Evolutionary conservation across 2,797 vertebrate species (phyloP).

Genomic region (Lepus oiostolus): DNA sequence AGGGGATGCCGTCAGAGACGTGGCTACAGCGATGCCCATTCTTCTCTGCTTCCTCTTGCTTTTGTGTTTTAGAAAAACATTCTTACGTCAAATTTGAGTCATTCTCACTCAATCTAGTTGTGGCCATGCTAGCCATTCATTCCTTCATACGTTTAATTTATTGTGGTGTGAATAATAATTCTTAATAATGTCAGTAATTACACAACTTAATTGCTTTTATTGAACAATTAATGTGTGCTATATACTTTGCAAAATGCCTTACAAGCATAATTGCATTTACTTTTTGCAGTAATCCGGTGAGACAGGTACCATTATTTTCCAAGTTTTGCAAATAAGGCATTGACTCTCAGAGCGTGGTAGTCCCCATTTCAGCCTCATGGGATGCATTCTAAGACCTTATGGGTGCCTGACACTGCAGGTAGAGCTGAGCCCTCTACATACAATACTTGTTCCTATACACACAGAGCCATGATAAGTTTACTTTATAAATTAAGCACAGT

Average conservation of each 20-base stretch:
- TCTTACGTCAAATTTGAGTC: constrained; percentile 15
- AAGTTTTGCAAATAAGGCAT: neutral
- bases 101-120: constrained; percentile 3
- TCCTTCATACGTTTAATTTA: constrained; percentile 17
- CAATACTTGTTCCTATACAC: neutral
- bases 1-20: neutral
- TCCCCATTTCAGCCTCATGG: neutral
- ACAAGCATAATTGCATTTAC: neutral
- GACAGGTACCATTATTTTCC: neutral
- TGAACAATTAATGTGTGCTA: neutral
- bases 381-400: neutral
- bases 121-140: neutral
- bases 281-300: neutral
- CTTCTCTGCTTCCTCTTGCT: neutral
- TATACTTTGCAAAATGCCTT: constrained; percentile 45
- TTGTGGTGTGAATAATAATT: neutral
- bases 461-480: neutral
- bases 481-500: neutral
- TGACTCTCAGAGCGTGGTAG: neutral
- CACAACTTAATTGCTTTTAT: constrained; percentile 40
- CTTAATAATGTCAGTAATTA: constrained; percentile 25
- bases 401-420: neutral
- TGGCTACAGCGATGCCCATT: neutral
- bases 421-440: neutral
- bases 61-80: neutral